Evolutionary conservation across 2,113 vertebrate species (phyloP).

Genomic region (Arothron firmamentum): DNA sequence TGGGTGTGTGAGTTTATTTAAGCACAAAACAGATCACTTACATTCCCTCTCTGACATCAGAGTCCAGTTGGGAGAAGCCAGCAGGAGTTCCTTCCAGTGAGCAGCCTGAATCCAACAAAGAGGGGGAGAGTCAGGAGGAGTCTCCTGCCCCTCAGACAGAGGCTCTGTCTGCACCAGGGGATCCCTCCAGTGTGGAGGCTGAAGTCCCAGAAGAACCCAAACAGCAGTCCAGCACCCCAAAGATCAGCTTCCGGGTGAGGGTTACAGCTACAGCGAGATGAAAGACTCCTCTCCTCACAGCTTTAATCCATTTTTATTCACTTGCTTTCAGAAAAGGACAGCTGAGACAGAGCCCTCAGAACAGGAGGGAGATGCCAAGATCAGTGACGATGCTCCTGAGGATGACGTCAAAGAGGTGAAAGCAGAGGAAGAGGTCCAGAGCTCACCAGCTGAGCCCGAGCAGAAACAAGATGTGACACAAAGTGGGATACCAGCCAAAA

Average conservation of each 20-base stretch:
- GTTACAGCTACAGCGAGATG: not conserved
- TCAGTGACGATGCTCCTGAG: constrained; percentile 12
- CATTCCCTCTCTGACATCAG: constrained; percentile 58
- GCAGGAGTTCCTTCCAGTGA: constrained; percentile 57
- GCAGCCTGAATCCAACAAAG: constrained; percentile 18
- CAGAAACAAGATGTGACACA: constrained; percentile 10
- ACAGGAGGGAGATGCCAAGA: constrained; percentile 39
- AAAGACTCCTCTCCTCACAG: not conserved
- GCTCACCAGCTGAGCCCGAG: constrained; percentile 14
- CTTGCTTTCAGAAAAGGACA: constrained; percentile 64
- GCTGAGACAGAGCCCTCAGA: constrained; percentile 28
- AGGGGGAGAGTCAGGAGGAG: constrained; percentile 34
- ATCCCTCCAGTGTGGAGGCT: constrained; percentile 31
- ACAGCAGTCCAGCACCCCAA: constrained; percentile 46
- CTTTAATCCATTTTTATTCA: not conserved
- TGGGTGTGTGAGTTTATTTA: too few relatives aligned
- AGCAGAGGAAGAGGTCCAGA: constrained; percentile 22
- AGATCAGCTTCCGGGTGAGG: constrained; percentile 79
- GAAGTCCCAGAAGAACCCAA: constrained; percentile 31
- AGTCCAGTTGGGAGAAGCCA: constrained; percentile 92
- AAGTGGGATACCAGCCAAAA: constrained; percentile 30
- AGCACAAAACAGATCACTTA: too few relatives aligned
- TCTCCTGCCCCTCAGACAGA: constrained; percentile 55
- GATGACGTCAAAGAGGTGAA: constrained; percentile 16
- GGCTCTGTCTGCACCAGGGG: constrained; percentile 51